phyloP scores from a whole-genome alignment of 2,888 invertebrate species.

The Xestia ashworthii region DNA sequence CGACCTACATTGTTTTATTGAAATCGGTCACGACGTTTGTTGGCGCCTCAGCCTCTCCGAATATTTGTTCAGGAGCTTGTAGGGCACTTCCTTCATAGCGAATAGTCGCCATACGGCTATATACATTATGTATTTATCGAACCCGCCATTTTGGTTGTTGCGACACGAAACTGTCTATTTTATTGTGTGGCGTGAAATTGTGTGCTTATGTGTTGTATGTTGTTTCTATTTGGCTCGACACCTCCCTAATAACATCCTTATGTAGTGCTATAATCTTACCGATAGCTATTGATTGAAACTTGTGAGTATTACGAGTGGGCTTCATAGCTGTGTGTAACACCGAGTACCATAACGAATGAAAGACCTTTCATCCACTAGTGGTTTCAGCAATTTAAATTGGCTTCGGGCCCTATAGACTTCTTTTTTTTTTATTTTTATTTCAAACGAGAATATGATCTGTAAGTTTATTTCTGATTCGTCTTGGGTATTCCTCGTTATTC shows the following conservation, averaged over 20 bases:
- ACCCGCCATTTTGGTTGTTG: conserved; percentile 35
- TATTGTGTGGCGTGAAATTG: conserved; percentile 40
- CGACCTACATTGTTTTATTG: conserved; percentile 55
- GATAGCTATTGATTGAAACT: conserved; percentile 5
- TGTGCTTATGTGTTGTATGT: conserved; percentile 18
- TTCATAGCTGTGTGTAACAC: conserved; percentile 10
- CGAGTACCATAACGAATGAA: conserved; percentile 12
- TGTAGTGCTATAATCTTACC: not conserved
- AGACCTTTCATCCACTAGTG: conserved; percentile 26
- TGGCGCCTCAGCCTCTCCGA: conserved; percentile 24
- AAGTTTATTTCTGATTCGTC: conserved; percentile 1
- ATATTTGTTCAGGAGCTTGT: conserved; percentile 43
- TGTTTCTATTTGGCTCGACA: conserved; percentile 13
- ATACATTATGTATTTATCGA: conserved; percentile 59
- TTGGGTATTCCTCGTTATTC: conserved; percentile 7
- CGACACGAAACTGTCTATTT: conserved; percentile 41
- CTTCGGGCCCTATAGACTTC: conserved; percentile 4
- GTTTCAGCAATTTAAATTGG: conserved; percentile 47
- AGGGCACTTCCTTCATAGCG: conserved; percentile 25
- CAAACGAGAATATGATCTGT: conserved; percentile 19
- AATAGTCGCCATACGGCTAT: conserved; percentile 38
- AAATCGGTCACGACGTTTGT: conserved; percentile 40
- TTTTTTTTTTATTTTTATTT: conserved; percentile 34
- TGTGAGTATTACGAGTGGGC: not conserved
- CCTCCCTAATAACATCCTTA: conserved; percentile 24